These are phyloP conservation scores for Xanthia icteritia DNA, from an alignment of 2,888 invertebrate genomes.

Conservation along the genomic window DNA sequence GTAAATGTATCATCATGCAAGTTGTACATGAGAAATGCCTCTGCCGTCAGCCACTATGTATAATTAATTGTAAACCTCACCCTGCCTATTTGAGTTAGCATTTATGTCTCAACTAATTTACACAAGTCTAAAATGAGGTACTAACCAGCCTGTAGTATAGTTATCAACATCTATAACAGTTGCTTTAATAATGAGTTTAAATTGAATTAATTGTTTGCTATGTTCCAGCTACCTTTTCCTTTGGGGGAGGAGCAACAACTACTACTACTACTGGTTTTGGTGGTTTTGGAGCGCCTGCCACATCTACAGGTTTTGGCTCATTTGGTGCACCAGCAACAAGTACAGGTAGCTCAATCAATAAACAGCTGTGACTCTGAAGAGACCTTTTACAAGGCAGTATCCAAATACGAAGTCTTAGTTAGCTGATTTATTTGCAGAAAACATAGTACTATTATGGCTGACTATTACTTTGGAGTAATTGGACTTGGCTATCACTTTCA, in stretches of 20 bases:
- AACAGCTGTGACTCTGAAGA: neutral
- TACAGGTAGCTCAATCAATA: slow-evolving; percentile 28
- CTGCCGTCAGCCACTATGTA: neutral
- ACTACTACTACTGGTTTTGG: slow-evolving; percentile 87
- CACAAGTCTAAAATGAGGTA: neutral
- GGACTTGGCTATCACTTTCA: neutral
- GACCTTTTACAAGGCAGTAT: neutral
- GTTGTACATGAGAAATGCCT: neutral
- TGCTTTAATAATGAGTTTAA: neutral
- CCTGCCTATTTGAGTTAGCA: neutral
- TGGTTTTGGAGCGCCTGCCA: slow-evolving; percentile 85
- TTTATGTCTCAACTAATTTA: neutral
- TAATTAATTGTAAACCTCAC: neutral
- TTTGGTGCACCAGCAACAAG: slow-evolving; percentile 84
- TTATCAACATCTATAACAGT: too few species aligned
- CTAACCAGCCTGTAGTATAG: neutral
- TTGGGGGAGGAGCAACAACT: slow-evolving; percentile 89
- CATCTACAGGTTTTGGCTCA: slow-evolving; percentile 70
- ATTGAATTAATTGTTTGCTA: neutral
- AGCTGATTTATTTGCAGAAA: neutral
- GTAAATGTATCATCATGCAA: neutral
- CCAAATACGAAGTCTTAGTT: neutral
- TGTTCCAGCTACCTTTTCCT: slow-evolving; percentile 85
- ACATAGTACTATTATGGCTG: neutral
- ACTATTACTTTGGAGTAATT: neutral